Conservation (phyloP, 2,113 vertebrate species). For the Elaphurus davidianus region DNA sequence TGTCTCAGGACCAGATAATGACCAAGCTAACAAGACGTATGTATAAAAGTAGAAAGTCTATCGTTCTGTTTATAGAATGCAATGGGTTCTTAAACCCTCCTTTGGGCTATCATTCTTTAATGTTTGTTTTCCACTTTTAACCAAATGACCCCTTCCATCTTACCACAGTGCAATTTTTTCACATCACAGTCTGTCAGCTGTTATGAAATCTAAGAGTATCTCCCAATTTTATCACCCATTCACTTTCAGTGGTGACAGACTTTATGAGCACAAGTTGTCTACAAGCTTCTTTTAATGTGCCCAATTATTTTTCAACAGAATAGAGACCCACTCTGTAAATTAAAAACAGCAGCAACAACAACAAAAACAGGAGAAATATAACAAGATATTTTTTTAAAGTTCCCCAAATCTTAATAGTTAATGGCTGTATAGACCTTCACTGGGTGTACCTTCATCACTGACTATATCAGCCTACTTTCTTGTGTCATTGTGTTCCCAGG, state of each 20-base stretch:
- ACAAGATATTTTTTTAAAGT: background rate
- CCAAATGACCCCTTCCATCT: background rate
- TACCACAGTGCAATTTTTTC: background rate
- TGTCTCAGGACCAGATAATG: background rate
- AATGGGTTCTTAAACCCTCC: background rate
- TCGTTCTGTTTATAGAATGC: background rate
- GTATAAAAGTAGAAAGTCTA: constrained; percentile 9
- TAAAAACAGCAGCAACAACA: background rate
- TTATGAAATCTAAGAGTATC: background rate
- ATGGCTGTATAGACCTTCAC: background rate
- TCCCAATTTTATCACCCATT: background rate
- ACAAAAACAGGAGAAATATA: background rate
- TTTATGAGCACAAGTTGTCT: background rate
- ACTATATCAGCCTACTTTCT: background rate
- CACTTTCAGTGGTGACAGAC: background rate
- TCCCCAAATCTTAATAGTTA: background rate
- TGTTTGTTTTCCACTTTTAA: constrained; percentile 32
- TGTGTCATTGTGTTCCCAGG: background rate
- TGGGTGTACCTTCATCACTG: background rate
- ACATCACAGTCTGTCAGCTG: background rate
- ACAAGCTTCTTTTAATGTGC: background rate
- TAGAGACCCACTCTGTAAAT: background rate
- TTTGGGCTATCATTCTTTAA: constrained; percentile 7
- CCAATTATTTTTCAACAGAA: background rate
- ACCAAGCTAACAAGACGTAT: background rate